phyloP scores from a whole-genome alignment of 1,140 invertebrate genomes.

The Drosophila teissieri region DNA sequence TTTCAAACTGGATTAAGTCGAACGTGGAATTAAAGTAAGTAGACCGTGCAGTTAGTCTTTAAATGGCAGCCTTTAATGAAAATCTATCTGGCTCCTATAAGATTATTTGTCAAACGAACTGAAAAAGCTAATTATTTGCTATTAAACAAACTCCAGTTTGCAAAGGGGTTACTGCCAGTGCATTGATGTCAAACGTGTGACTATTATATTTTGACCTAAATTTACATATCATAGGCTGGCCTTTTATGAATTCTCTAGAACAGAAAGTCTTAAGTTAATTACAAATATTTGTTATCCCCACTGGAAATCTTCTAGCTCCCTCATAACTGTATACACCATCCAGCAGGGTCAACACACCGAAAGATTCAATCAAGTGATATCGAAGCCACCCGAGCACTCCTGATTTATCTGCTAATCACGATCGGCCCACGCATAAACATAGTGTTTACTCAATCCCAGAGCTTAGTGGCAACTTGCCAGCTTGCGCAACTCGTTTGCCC shows the following conservation, averaged over 20 bases:
- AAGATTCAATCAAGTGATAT: conserved; percentile 50
- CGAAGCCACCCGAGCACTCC: conserved; percentile 13
- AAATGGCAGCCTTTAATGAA: background rate
- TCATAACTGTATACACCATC: conserved; percentile 10
- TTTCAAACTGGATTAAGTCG: conserved; percentile 36
- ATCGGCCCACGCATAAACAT: conserved; percentile 51
- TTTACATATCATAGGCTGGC: no score
- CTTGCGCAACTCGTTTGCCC: conserved; percentile 69
- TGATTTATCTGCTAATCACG: conserved; percentile 61
- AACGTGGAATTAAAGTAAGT: conserved; percentile 20
- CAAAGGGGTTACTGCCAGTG: background rate
- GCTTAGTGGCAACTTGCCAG: conserved; percentile 37
- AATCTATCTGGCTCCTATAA: background rate
- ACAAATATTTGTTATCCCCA: background rate
- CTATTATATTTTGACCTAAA: no score
- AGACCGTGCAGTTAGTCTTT: background rate
- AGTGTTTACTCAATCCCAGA: conserved; percentile 47
- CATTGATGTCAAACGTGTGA: background rate
- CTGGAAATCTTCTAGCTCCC: background rate
- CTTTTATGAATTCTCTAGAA: background rate
- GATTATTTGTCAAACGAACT: background rate
- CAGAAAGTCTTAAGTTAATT: conserved; percentile 2
- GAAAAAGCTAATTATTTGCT: background rate
- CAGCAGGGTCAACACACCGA: conserved; percentile 25
- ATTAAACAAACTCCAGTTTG: background rate